These are phyloP conservation scores for Pogona vitticeps DNA, from an alignment of 2,113 vertebrate species.

Conservation along the genomic window DNA sequence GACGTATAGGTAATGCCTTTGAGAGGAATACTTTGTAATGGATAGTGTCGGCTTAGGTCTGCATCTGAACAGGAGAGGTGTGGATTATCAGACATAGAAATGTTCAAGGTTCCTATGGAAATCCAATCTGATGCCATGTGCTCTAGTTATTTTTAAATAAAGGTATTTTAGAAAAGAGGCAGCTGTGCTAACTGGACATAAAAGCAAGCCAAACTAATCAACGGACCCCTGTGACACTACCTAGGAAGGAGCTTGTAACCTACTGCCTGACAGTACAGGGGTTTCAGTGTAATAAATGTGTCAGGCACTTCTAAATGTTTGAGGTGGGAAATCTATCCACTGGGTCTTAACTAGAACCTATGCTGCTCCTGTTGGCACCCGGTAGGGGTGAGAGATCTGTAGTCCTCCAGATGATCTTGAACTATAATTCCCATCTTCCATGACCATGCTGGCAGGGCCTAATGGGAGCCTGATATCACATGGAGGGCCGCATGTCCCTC, in stretches of 20 bases:
- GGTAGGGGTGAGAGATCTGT: background rate
- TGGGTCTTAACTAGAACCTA: background rate
- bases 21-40: constrained; percentile 21
- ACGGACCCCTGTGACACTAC: constrained; percentile 63
- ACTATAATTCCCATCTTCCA: background rate
- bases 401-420: background rate
- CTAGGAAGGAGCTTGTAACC: constrained; percentile 48
- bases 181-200: constrained; percentile 62
- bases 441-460: background rate
- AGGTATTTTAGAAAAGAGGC: constrained; percentile 59
- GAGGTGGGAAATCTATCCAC: constrained; percentile 9
- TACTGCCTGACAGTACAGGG: constrained; percentile 40
- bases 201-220: constrained; percentile 62
- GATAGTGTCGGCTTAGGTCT: constrained; percentile 43
- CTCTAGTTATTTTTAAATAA: constrained; percentile 41
- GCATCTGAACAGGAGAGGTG: constrained; percentile 12
- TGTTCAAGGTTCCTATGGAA: constrained; percentile 30
- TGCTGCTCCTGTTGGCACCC: background rate
- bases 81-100: constrained; percentile 23
- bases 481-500: background rate
- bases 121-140: constrained; percentile 40
- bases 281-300: constrained; percentile 66
- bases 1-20: background rate
- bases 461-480: background rate
- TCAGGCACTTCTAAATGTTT: constrained; percentile 73